These are phyloP conservation scores for Manis crassicaudata DNA, from an alignment of 2,797 vertebrate genomes.

Conservation along the genomic window DNA sequence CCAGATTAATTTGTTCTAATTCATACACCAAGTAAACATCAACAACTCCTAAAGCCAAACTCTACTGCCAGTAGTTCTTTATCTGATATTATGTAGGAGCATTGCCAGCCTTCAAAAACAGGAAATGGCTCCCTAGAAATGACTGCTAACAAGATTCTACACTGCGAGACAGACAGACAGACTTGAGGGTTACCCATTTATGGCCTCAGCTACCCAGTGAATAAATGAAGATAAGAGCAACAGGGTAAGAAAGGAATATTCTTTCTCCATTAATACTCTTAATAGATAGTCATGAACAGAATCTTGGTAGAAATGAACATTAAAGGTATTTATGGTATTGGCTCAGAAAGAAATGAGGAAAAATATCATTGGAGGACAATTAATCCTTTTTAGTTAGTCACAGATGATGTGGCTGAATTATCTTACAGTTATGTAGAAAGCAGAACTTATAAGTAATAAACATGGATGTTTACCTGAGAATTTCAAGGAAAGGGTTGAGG, in stretches of 20 bases:
- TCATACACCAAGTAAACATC: background rate
- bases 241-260: background rate
- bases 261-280: background rate
- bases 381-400: background rate
- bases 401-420: background rate
- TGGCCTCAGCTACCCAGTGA: background rate
- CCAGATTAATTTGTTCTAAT: background rate
- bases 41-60: background rate
- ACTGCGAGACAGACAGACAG: background rate
- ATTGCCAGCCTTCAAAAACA: background rate
- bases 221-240: background rate
- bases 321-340: background rate
- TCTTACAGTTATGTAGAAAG: background rate
- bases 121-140: background rate
- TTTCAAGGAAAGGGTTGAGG: background rate
- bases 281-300: background rate
- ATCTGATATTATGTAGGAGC: background rate
- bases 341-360: background rate
- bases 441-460: background rate
- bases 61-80: background rate
- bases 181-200: background rate
- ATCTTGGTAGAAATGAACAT: background rate
- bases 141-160: background rate
- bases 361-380: background rate
- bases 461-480: background rate